These are phyloP conservation scores for Acholoe squamosa DNA, from an alignment of 2,888 invertebrate species.

Conservation along the genomic window DNA sequence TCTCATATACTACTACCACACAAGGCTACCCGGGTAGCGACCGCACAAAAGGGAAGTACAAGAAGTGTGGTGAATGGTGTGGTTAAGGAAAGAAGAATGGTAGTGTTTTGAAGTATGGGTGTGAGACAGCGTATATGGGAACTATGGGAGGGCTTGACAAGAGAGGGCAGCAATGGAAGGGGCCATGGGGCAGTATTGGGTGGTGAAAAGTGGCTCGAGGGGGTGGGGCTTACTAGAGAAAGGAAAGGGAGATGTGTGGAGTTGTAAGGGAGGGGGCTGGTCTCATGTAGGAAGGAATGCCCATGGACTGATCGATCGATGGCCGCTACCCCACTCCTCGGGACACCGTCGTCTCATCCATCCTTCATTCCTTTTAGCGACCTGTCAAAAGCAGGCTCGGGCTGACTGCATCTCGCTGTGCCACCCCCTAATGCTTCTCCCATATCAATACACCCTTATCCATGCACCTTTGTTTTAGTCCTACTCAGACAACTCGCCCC, in stretches of 20 bases:
- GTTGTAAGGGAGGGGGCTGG: neutral
- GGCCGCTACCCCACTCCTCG: neutral
- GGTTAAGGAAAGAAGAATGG: too few species aligned
- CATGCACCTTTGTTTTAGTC: slow-evolving; percentile 19
- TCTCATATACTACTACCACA: too few species aligned
- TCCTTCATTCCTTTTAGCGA: slow-evolving; percentile 53
- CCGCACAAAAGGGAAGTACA: too few species aligned
- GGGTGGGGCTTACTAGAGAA: neutral
- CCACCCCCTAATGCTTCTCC: neutral
- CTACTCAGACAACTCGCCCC: too few species aligned
- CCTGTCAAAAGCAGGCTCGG: slow-evolving; percentile 9
- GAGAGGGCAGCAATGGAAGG: neutral
- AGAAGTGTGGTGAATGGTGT: too few species aligned
- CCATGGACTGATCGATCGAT: slow-evolving; percentile 16
- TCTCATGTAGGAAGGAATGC: neutral
- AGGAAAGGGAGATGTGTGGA: neutral
- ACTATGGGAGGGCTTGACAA: neutral
- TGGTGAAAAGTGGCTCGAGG: neutral
- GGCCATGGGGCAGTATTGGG: neutral
- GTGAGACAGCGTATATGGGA: neutral
- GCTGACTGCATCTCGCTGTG: neutral
- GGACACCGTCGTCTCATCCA: slow-evolving; percentile 10
- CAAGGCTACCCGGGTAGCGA: neutral
- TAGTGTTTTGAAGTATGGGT: too few species aligned
- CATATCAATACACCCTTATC: slow-evolving; percentile 25